These are phyloP conservation scores for Flexamia atlantica DNA, from an alignment of 2,888 invertebrate species.

Conservation along the genomic window DNA sequence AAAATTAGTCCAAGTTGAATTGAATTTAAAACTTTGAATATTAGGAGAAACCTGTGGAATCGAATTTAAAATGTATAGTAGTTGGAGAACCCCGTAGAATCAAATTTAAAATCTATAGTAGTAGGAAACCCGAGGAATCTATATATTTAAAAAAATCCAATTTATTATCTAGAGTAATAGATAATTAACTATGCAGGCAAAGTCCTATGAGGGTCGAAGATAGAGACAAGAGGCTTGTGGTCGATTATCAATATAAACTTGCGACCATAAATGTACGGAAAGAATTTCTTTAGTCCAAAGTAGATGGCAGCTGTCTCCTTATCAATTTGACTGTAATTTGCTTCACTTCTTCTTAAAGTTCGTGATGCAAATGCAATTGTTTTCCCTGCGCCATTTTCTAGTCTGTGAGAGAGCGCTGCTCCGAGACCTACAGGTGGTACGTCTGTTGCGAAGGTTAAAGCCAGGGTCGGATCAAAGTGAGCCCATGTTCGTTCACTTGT, in stretches of 20 bases:
- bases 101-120: too few relatives aligned
- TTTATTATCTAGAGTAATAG: too few relatives aligned
- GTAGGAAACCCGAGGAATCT: too few relatives aligned
- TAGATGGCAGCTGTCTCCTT: conserved; percentile 72
- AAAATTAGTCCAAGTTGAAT: too few relatives aligned
- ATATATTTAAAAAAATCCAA: too few relatives aligned
- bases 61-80: too few relatives aligned
- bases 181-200: too few relatives aligned
- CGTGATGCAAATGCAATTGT: conserved; percentile 73
- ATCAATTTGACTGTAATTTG: conserved; percentile 73
- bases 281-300: conserved; percentile 72
- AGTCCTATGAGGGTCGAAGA: conserved; percentile 38
- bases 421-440: conserved; percentile 72
- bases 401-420: conserved; percentile 71
- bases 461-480: conserved; percentile 69
- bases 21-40: too few relatives aligned
- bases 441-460: conserved; percentile 71
- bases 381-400: conserved; percentile 71
- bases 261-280: conserved; percentile 72
- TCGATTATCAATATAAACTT: conserved; percentile 72
- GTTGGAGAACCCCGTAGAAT: too few relatives aligned
- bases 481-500: conserved; percentile 65
- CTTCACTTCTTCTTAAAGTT: conserved; percentile 71
- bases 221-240: conserved; percentile 71
- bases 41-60: too few relatives aligned